A percentile compares a stretch with the other conserved stretches of the same genome.
Evolutionary conservation across 1,140 invertebrate species (phyloP).

Genomic region (Vanessa atalanta): DNA sequence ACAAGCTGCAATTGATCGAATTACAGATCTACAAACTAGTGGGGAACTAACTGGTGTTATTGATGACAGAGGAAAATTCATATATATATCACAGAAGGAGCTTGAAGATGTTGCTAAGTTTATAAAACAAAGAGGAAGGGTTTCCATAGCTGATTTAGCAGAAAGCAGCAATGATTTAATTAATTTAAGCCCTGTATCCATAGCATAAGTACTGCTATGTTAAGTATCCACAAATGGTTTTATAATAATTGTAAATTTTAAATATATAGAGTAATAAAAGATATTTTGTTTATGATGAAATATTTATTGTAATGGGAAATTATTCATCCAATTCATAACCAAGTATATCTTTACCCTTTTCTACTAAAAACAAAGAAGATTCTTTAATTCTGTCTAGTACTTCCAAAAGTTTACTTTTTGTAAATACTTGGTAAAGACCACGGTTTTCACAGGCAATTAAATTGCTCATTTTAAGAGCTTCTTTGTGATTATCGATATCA

Average conservation of each 20-base stretch:
- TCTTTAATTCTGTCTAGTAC: constrained; percentile 90
- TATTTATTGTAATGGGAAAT: constrained; percentile 39
- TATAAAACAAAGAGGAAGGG: constrained; percentile 95
- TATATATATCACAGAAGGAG: constrained; percentile 96
- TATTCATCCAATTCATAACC: constrained; percentile 80
- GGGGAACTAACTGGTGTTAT: constrained; percentile 95
- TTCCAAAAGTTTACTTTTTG: constrained; percentile 87
- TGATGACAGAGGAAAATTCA: constrained; percentile 99
- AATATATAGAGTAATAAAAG: constrained; percentile 30
- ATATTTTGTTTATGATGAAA: constrained; percentile 48
- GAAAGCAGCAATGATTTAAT: constrained; percentile 97
- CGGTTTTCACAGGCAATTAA: constrained; percentile 89
- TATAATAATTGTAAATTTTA: constrained; percentile 14
- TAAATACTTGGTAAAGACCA: constrained; percentile 90
- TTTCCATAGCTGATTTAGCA: constrained; percentile 95
- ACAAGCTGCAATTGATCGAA: constrained; percentile 91
- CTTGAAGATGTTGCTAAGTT: constrained; percentile 96
- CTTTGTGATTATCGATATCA: constrained; percentile 88
- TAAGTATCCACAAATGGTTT: constrained; percentile 15
- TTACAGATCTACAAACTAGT: constrained; percentile 91
- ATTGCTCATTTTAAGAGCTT: constrained; percentile 90
- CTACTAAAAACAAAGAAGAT: constrained; percentile 85
- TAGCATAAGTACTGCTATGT: constrained; percentile 29
- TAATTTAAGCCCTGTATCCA: constrained; percentile 86
- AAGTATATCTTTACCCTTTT: constrained; percentile 89